Evolutionary conservation across 1,140 invertebrate genomes (phyloP), one percentile per base, ranked within the genome.

Genomic region (Drosophila bifasciata): DNA sequence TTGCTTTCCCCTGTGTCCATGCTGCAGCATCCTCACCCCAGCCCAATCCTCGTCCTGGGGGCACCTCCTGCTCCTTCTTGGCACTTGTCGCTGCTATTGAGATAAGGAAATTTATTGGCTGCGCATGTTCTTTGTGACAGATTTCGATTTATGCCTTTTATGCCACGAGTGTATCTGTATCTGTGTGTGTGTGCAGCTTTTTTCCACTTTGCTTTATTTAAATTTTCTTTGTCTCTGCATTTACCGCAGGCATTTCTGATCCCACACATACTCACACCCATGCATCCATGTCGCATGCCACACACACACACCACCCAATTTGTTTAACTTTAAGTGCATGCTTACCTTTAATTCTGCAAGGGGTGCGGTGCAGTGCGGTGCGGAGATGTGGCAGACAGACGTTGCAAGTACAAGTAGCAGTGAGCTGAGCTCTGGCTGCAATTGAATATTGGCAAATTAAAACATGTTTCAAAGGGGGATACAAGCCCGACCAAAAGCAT

Each of bases 51-150:
- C 19, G 3, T 43, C 43, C 68, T 64, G 68, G 66, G 67, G 39
- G 32, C 43, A 51, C 32, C 58, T 52, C 60, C 55, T 56, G 52
- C 66, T 88, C 55, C 81, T 88, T 83, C 81, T 88, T 89, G 73
- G 67, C 78, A 76, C 81, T 88, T 88, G 84, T 88, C 83, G 83
- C 75, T 88, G 83, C 83, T 88, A 88, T 88, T 88, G 83, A 88
- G 83, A 88, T 88, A 88, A 88, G 83, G 75, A 88, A 88, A 88
- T 88, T 88, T 88, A 88, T 88, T 88, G 83, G 83, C 79, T 88
- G 83, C 83, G 83, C 83, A 88, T 88, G 83, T 88, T 88, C 84
- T 88, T 89, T 88, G 84, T 88, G 83, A 88, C 83, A 88, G 83
- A 88, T 88, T 88, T 88, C 83, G 83, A 88, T 88, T 88, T 88